These are phyloP conservation scores for Opisthograptis luteolata DNA, from an alignment of 2,888 invertebrate genomes.

Conservation along the genomic window DNA sequence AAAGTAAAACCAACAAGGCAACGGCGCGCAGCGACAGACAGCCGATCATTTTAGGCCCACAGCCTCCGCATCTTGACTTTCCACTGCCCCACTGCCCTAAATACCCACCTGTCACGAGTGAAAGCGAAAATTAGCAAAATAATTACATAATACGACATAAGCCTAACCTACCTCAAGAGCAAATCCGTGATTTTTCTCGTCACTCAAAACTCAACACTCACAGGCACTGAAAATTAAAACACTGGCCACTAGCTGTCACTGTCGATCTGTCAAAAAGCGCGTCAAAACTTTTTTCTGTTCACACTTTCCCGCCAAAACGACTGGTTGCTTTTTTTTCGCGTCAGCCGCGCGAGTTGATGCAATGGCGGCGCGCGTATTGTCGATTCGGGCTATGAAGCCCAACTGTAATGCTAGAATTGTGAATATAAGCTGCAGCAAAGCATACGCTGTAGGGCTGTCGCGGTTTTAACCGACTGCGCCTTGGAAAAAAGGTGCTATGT, in stretches of 20 bases:
- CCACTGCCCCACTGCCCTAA: slow-evolving; percentile 61
- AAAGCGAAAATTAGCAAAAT: slow-evolving; percentile 61
- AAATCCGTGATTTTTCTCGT: slow-evolving; percentile 34
- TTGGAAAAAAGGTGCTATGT: background rate
- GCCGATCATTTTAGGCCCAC: slow-evolving; percentile 29
- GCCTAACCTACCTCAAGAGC: slow-evolving; percentile 50
- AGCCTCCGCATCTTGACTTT: slow-evolving; percentile 57
- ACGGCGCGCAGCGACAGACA: background rate
- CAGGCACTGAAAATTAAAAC: slow-evolving; percentile 19
- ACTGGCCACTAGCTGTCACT: slow-evolving; percentile 25
- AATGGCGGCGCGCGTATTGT: slow-evolving; percentile 36
- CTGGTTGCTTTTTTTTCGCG: slow-evolving; percentile 31
- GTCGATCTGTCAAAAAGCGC: slow-evolving; percentile 24
- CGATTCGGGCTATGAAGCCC: slow-evolving; percentile 50
- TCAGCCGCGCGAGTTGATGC: slow-evolving; percentile 11
- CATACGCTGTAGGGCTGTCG: slow-evolving; percentile 19
- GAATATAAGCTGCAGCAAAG: slow-evolving; percentile 21
- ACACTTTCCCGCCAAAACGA: slow-evolving; percentile 23
- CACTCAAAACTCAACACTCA: slow-evolving; percentile 19
- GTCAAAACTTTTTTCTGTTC: slow-evolving; percentile 19
- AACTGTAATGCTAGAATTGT: slow-evolving; percentile 41
- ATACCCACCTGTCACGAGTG: slow-evolving; percentile 51
- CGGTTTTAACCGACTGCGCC: slow-evolving; percentile 2
- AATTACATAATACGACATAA: slow-evolving; percentile 62
- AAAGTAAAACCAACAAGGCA: slow-evolving; percentile 16